Conservation (phyloP, 2,797 vertebrate genomes). For the Tenualosa ilisha region DNA sequence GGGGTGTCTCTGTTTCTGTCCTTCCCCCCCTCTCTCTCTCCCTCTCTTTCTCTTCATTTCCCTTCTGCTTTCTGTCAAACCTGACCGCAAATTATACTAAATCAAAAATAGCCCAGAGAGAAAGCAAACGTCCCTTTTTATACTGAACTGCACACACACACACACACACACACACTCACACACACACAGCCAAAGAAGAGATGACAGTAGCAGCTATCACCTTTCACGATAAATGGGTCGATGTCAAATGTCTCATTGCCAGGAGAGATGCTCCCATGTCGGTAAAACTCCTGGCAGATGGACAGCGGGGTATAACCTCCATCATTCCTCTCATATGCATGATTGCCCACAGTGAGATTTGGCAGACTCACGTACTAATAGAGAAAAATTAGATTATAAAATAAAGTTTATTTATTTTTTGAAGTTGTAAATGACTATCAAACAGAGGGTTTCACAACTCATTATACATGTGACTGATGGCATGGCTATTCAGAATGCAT, state of each 20-base stretch:
- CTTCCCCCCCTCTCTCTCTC: too few species aligned
- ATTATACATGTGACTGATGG: not conserved
- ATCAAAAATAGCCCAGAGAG: too few species aligned
- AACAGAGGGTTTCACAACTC: not conserved
- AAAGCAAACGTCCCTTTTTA: not conserved
- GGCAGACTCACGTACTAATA: constrained; percentile 82
- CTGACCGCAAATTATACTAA: too few species aligned
- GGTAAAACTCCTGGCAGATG: constrained; percentile 87
- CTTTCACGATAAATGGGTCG: constrained; percentile 83
- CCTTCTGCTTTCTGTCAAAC: too few species aligned
- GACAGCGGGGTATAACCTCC: constrained; percentile 73
- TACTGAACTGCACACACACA: not conserved
- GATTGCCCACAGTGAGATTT: constrained; percentile 85
- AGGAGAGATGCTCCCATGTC: constrained; percentile 79
- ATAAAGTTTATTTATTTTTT: not conserved
- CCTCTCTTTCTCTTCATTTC: too few species aligned
- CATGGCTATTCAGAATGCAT: not conserved
- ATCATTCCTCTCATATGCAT: constrained; percentile 79
- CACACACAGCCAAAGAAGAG: not conserved
- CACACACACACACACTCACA: not conserved
- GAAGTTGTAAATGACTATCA: not conserved
- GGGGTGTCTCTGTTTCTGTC: too few species aligned
- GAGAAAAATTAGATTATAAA: not conserved
- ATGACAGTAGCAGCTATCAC: constrained; percentile 60
- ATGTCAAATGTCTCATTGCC: constrained; percentile 89